Base-by-base conservation (phyloP, 2,797 vertebrate genomes). In the Sparidentex hasta region DNA sequence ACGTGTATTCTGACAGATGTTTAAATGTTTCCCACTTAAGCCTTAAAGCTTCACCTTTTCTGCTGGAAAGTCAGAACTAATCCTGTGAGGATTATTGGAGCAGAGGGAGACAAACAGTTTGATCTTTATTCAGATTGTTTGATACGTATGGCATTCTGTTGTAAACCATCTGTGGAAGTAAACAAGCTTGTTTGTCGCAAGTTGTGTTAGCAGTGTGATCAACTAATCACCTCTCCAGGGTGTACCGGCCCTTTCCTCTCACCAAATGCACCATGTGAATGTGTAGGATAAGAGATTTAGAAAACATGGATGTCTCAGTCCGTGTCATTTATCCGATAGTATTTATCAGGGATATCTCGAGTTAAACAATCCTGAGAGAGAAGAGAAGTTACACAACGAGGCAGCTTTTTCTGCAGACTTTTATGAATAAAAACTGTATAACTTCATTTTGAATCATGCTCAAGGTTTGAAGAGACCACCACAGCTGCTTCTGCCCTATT, bases 1-100 rank as follows among this genome's bases (percentile, higher is more conserved):
- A 1, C 27, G 20, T 63, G 23, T 47, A 2, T 64, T 51, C 29
- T 58, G 78, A 74, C 84, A 80, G 73, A 63, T 78, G 73, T 65
- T 71, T 33, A 71, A 71, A 46, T 74, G 80, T 86, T 88, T 75
- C 76, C 80, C 64, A 68, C 20, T 59, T 66, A 74, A 79, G 78
- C 76, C 51, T 82, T 66, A 77, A 41, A 74, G 38, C 48, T 51
- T 81, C 69, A 76, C 72, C 65, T 82, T 82, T 82, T 59, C 65
- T 70, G 57, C 65, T 75, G 71, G 29, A 70, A 21, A 73, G 43
- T 54, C 46, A 44, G 50, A 44, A 59, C 17, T 59, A 66, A 80
- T 85, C 64, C 67, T 44, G 21, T 16, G 44, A 59, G 71, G 80
- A 74, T 81, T 68, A 78, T 5, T 20, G 56, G 6, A 59, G 20